These are phyloP conservation scores for Eubasilissa regina DNA, from an alignment of 1,140 invertebrate species.

Conservation along the genomic window DNA sequence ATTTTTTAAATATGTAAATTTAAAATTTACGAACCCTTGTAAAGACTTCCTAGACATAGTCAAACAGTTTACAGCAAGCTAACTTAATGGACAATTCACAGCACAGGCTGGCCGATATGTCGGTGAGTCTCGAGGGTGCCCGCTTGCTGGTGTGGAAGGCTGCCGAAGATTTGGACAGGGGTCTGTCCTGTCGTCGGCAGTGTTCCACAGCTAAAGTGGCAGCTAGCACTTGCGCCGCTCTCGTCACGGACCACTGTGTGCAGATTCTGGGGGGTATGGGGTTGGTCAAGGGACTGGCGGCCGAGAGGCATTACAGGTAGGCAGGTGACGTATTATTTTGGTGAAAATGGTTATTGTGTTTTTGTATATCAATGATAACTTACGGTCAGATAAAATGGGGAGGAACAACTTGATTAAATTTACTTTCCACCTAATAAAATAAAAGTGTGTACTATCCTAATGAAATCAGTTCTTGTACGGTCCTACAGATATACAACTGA, in stretches of 20 bases:
- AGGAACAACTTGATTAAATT: too few relatives aligned
- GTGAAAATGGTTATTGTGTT: too few relatives aligned
- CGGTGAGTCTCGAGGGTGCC: conserved; percentile 82
- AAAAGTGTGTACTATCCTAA: too few relatives aligned
- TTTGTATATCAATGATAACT: too few relatives aligned
- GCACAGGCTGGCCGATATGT: conserved; percentile 87
- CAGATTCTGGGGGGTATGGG: conserved; percentile 92
- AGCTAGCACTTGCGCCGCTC: conserved; percentile 88
- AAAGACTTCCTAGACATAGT: too few relatives aligned
- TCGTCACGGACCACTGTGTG: conserved; percentile 86
- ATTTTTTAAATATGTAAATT: too few relatives aligned
- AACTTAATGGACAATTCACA: conserved; percentile 57
- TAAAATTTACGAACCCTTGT: too few relatives aligned
- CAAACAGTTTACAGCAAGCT: background rate
- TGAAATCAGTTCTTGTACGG: too few relatives aligned
- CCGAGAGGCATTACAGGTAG: conserved; percentile 87
- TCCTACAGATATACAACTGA: too few relatives aligned
- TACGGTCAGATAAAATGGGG: too few relatives aligned
- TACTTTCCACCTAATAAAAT: too few relatives aligned
- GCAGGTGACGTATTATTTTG: background rate
- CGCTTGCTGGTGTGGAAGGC: conserved; percentile 88
- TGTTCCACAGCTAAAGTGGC: conserved; percentile 93
- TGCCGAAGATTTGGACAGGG: conserved; percentile 69
- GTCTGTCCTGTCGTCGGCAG: conserved; percentile 72
- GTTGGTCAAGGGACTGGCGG: conserved; percentile 89